These are phyloP conservation scores for Semnornis frantzii DNA, from an alignment of 2,113 vertebrate genomes.

Conservation along the genomic window DNA sequence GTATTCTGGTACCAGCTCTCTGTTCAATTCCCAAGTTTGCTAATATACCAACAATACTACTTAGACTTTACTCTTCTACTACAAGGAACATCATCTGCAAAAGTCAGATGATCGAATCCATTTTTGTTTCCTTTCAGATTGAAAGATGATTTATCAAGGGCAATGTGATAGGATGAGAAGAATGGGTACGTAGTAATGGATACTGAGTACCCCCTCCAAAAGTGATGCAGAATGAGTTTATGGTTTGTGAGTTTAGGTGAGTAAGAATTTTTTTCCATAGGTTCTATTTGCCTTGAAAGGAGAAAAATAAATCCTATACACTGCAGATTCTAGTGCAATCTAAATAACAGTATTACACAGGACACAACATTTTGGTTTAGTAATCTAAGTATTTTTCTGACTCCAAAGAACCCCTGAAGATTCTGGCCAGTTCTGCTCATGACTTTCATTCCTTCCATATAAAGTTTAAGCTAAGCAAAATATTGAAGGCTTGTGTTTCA, in stretches of 20 bases:
- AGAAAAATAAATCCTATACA: too few species aligned
- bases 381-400: neutral
- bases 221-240: too few species aligned
- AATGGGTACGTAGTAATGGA: too few species aligned
- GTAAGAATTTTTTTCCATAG: too few species aligned
- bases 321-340: neutral
- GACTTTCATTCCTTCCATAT: neutral
- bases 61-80: neutral
- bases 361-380: neutral
- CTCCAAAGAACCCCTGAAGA: neutral
- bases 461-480: conserved; percentile 17
- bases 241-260: too few species aligned
- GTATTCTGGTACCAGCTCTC: neutral
- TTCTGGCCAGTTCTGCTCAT: neutral
- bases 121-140: neutral
- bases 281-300: too few species aligned
- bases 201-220: too few species aligned
- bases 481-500: neutral
- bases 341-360: neutral
- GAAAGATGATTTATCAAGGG: neutral
- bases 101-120: neutral
- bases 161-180: too few species aligned
- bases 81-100: neutral
- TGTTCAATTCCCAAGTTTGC: neutral
- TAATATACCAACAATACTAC: neutral